Evolutionary conservation across 2,888 invertebrate genomes (phyloP).

Genomic region (Acrobasis consociella): DNA sequence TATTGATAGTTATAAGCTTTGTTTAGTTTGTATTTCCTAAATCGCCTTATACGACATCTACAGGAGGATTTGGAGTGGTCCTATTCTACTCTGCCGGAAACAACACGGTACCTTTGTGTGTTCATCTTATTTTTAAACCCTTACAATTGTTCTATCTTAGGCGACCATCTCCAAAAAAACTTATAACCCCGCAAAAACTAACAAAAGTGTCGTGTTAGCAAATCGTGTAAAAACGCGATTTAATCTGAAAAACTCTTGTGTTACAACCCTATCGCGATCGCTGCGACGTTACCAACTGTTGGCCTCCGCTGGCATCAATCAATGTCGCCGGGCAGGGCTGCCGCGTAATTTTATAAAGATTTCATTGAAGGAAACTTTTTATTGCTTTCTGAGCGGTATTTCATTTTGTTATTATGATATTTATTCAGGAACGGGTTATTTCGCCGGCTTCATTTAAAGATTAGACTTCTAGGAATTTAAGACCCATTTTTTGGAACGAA

Average conservation of each 20-base stretch:
- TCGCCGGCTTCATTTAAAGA: neutral
- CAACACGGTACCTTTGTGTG: too few species aligned
- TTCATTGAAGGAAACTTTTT: slow-evolving; percentile 27
- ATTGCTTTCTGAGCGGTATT: slow-evolving; percentile 19
- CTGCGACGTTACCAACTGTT: slow-evolving; percentile 54
- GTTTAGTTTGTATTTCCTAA: too few species aligned
- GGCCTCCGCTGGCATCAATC: slow-evolving; percentile 57
- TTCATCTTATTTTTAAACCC: too few species aligned
- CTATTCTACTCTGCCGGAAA: too few species aligned
- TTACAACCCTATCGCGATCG: slow-evolving; percentile 59
- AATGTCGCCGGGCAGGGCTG: slow-evolving; percentile 49
- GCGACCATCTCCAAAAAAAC: neutral
- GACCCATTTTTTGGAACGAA: too few species aligned
- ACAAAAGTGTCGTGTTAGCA: slow-evolving; percentile 34
- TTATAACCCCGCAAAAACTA: neutral
- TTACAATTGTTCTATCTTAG: too few species aligned
- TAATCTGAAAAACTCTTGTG: slow-evolving; percentile 45
- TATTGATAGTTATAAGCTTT: too few species aligned
- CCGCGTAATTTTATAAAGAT: slow-evolving; percentile 46
- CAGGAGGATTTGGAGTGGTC: too few species aligned
- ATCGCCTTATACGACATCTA: too few species aligned
- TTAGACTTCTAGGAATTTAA: too few species aligned
- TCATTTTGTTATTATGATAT: slow-evolving; percentile 9
- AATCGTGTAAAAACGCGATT: slow-evolving; percentile 43
- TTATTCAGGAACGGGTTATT: neutral